Conservation (phyloP, 2,113 vertebrate genomes). For the Ancistrus triradiatus region DNA sequence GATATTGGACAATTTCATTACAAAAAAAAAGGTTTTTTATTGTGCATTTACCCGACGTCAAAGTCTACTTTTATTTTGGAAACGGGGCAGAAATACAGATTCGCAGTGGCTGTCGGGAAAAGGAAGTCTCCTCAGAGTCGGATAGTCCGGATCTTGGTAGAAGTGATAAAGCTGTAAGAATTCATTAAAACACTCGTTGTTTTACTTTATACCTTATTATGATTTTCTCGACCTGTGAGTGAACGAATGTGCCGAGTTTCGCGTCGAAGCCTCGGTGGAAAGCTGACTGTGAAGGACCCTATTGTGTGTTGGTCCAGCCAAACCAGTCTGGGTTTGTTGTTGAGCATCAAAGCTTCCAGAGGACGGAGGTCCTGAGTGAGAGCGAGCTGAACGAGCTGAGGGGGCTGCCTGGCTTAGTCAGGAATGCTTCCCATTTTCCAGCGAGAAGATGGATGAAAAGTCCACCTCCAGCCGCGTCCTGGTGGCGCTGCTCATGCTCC, state of each 20-base stretch:
- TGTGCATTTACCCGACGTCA: too few relatives aligned
- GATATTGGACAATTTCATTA: too few relatives aligned
- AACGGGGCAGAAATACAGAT: not conserved
- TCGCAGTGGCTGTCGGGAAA: slow-evolving; percentile 63
- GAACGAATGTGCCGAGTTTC: too few relatives aligned
- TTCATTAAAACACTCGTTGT: not conserved
- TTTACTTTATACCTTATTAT: not conserved
- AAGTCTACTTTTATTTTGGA: slow-evolving; percentile 27
- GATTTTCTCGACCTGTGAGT: too few relatives aligned
- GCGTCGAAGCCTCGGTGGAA: too few relatives aligned
- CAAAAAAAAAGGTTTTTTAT: too few relatives aligned
- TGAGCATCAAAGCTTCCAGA: not conserved
- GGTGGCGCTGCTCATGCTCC: slow-evolving; percentile 80
- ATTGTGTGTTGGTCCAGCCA: not conserved
- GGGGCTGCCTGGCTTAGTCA: slow-evolving; percentile 52
- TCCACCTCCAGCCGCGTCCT: slow-evolving; percentile 79
- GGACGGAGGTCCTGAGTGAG: not conserved
- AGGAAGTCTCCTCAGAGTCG: slow-evolving; percentile 48
- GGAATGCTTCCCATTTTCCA: slow-evolving; percentile 64
- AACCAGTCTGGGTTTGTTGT: slow-evolving; percentile 2
- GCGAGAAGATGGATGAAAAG: slow-evolving; percentile 89
- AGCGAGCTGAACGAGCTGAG: not conserved
- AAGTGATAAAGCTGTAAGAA: not conserved
- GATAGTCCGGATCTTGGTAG: slow-evolving; percentile 35
- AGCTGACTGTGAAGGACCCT: too few relatives aligned